Conservation (phyloP, 2,113 vertebrate genomes). For the Promerops cafer region DNA sequence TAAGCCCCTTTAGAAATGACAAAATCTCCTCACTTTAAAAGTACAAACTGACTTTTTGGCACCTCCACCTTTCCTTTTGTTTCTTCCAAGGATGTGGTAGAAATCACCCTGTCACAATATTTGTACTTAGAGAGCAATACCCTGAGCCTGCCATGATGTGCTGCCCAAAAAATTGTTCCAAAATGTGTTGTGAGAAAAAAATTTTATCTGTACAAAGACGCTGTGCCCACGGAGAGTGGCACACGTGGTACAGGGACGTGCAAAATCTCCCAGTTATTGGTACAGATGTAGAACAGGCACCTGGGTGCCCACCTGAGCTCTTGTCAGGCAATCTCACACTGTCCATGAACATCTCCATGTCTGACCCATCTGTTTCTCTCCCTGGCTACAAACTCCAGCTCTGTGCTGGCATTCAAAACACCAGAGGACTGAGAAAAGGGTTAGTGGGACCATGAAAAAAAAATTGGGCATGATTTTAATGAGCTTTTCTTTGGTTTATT, state of each 20-base stretch:
- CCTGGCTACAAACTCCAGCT: neutral
- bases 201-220: neutral
- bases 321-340: neutral
- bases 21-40: neutral
- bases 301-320: neutral
- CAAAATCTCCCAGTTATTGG: neutral
- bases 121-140: neutral
- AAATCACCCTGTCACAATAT: accelerated
- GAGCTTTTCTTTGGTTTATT: slow-evolving; percentile 65
- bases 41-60: no score
- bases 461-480: slow-evolving; percentile 42
- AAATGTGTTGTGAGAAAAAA: accelerated
- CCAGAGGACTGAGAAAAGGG: neutral
- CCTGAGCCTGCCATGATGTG: accelerated
- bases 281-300: neutral
- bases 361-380: neutral
- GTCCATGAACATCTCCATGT: neutral
- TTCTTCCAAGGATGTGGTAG: neutral
- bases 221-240: accelerated
- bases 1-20: neutral
- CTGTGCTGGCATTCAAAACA: neutral
- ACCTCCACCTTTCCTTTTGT: neutral
- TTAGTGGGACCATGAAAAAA: neutral
- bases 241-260: accelerated
- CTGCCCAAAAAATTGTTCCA: neutral